phyloP scores from a whole-genome alignment of 2,797 vertebrate genomes.

The Aphelocoma californica region DNA sequence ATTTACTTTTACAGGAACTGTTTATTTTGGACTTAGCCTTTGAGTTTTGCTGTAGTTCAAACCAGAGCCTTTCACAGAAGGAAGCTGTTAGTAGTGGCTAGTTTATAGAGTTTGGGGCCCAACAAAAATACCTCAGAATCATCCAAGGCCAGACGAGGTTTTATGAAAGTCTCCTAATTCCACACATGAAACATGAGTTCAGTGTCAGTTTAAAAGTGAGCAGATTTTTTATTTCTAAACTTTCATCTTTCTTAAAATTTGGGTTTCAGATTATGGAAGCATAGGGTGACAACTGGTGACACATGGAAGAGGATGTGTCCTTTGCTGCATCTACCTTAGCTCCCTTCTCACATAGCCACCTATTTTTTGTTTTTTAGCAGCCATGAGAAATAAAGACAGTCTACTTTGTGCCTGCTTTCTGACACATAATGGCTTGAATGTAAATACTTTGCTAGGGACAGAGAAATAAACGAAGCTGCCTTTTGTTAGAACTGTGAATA shows the following conservation, averaged over 20 bases:
- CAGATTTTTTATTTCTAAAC: conserved; percentile 27
- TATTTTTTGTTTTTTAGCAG: neutral
- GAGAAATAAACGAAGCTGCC: neutral
- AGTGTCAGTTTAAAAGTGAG: neutral
- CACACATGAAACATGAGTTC: neutral
- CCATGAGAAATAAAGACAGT: neutral
- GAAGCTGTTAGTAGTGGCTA: conserved; percentile 55
- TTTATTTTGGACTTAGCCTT: conserved; percentile 65
- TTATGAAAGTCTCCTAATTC: conserved; percentile 43
- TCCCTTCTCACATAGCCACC: neutral
- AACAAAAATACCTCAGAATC: conserved; percentile 71
- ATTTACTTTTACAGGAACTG: conserved; percentile 51
- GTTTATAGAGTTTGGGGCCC: conserved; percentile 54
- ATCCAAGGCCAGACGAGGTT: conserved; percentile 38
- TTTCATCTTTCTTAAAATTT: neutral
- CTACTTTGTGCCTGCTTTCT: neutral
- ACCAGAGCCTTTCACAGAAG: conserved; percentile 54
- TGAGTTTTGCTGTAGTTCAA: conserved; percentile 49
- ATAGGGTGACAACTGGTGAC: neutral
- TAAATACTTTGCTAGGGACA: neutral
- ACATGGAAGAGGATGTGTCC: neutral
- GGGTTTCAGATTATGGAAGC: neutral
- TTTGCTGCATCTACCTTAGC: neutral
- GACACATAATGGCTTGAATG: neutral
- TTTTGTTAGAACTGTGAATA: neutral